Base-by-base conservation (phyloP, 2,888 invertebrate species). In the Lasius fuliginosus region DNA sequence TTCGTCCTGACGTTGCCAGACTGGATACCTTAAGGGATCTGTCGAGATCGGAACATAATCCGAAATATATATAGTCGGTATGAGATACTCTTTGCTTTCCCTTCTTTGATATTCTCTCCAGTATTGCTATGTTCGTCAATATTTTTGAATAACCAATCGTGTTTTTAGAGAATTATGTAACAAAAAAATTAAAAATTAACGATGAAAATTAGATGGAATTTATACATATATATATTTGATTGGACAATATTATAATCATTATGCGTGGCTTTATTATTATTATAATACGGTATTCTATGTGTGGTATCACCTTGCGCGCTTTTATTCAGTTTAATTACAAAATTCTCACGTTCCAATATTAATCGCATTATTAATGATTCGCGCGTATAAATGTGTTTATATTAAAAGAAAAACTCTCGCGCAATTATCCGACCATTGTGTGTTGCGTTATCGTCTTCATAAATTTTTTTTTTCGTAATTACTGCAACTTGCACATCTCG, bases 21-120 rank as follows among this genome's bases (percentile, higher is more conserved):
- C 79, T 68, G 85, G 85, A 89, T 88, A 68, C 85, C 88, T 83
- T 73, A 79, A 82, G 79, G 79, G 82, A 81, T 73, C 73, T 73
- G 60, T 71, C 33, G 73, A 71, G 79, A n/a, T 56, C 46, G 73
- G 42, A 58, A 60, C 27, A 36, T 73, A 81, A 81, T 60, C 36
- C 27, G 18, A 42, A 27, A 81, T 81, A 12, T 53, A 53, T 53
- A 46, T 46, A 46, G 46, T 18, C 4, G 5, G n/a, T 53, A n/a
- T 8, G n/a, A 53, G 8, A 8, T 8, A 46, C n/a, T 53, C 23
- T 73, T 12, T 23, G 33, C 15, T 33, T 46, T 36, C 30, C 6
- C 5, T 9, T 11, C 12, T 15, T 33, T 15, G 12, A 18, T 1
- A 6, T 64, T 33, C 4, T 11, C 46, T 64, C 64, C 30, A 71